Evolutionary conservation across 2,113 vertebrate genomes (phyloP), one percentile per base, ranked within the genome.

Genomic region (Syrrhaptes paradoxus): DNA sequence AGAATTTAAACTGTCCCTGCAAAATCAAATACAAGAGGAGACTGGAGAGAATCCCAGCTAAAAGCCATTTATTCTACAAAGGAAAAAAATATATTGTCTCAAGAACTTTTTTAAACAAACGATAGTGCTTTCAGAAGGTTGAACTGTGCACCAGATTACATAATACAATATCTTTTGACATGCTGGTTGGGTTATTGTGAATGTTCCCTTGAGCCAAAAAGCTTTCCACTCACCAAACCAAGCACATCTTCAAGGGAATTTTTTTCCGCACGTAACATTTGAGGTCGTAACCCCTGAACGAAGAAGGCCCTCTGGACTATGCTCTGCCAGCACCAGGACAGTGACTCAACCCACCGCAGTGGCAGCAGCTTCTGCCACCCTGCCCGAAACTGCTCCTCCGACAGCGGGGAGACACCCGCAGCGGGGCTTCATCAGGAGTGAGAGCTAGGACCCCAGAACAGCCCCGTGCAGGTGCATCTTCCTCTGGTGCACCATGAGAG

Each of bases 401-500:
- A 2, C 0, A 2, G 22, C 25, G 12, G 28, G 31, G 21, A 36
- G 20, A 28, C 18, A 14, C 32, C 19, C 10, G 5, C 5, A 1
- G 0, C 3, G 1, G 36, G n/a, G 38, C 62, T 34, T 54, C 67
- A 20, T 67, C 45, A 51, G 28, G 13, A 63, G 8, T 10, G 14
- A 8, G 3, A 11, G 34, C 18, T 9, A 48, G 63, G 68, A 45
- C 49, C 57, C 22, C 78, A 26, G 9, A 15, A 9, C 41, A 11
- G 22, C 3, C 2, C 3, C 0, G 1, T 16, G 51, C 57, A 20
- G 22, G 15, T n/a, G n/a, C 25, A 1, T 0, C 0, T 38, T 26
- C 57, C 72, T 46, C n/a, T 16, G 9, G 24, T 10, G 31, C 66
- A n/a, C 31, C 10, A 3, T 58, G 34, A n/a, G 10, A 34, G 31